Evolutionary conservation across 2,797 vertebrate genomes (phyloP), one percentile per base, ranked within the genome.

Genomic region (Brachyalestes nurse): DNA sequence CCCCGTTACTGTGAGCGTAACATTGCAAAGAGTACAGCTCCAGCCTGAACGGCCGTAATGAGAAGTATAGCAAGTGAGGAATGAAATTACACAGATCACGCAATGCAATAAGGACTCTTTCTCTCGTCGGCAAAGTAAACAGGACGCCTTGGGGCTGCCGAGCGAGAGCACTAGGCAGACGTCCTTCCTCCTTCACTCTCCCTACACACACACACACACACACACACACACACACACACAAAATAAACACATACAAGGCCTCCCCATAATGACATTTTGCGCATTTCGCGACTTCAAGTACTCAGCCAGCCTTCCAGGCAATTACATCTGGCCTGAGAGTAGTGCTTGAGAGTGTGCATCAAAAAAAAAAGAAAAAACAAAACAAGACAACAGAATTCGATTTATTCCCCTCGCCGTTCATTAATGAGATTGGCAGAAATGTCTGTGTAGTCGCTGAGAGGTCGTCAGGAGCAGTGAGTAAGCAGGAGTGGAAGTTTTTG

Each of bases 61-160:
- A 86, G 82, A 76, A 74, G 83, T 79, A 80, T 71, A 81, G 81
- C 78, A 76, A 82, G 86, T 80, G 71, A 61, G 80, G 57, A 83
- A 86, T 85, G 66, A 87, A 85, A 85, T 85, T 58, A 84, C 82
- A 82, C 58, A 77, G 74, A 78, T 86, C 78, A 75, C 42, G 49
- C 78, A 57, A 83, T 67, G 72, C 67, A 81, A 73, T 84, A 85
- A 85, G 78, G 73, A 80, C 40, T 55, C 70, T 42, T 76, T 81
- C 58, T 86, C 73, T 77, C 66, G 62, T 75, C 51, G 40, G 75
- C 45, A 17, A 74, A 75, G 69, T 81, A 81, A 79, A 81, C 82
- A 79, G 64, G 69, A 58, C 6, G 73, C 83, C 79, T 62, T 38
- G 12, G 73, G 80, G 62, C 34, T 25, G 51, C 14, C n/a, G 55